A percentile compares a stretch with the other conserved stretches of the same genome.
These are phyloP conservation scores for Eidolon helvum DNA, from an alignment of 2,113 vertebrate species.

Conservation along the genomic window DNA sequence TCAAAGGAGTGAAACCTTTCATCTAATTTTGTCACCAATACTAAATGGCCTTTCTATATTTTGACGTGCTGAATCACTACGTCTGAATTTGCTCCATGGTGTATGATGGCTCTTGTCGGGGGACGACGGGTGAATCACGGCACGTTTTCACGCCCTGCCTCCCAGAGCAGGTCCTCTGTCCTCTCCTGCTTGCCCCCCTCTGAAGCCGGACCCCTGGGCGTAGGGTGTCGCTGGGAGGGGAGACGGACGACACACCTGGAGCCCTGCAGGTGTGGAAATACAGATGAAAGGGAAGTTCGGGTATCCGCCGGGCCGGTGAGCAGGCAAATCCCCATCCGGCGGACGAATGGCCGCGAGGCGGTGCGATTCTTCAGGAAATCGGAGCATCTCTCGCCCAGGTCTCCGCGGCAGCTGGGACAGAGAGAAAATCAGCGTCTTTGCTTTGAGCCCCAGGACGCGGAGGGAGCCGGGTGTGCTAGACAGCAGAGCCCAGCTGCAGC, in stretches of 20 bases:
- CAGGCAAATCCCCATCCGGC: not conserved
- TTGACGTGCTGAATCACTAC: constrained; percentile 32
- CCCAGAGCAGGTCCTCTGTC: not conserved
- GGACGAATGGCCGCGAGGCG: not conserved
- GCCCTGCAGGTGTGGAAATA: not conserved
- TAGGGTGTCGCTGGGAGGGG: not conserved
- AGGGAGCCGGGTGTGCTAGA: rapidly evolving
- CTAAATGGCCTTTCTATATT: constrained; percentile 65
- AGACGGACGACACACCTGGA: not conserved
- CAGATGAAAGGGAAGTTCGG: not conserved
- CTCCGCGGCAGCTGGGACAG: not conserved
- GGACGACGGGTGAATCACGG: not conserved
- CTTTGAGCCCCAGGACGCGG: rapidly evolving
- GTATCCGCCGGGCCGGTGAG: not conserved
- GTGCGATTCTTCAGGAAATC: not conserved
- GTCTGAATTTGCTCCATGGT: constrained; percentile 52
- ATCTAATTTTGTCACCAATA: constrained; percentile 32
- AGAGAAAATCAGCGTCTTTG: not conserved
- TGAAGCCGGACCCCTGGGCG: not conserved
- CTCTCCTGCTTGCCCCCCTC: not conserved
- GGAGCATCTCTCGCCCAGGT: not conserved
- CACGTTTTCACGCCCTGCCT: not conserved
- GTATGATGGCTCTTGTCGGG: not conserved
- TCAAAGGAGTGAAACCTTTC: not conserved
- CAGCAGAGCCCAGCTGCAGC: too few relatives aligned